phyloP scores from a whole-genome alignment of 1,140 invertebrate genomes.

The Acromyrmex charruanus region DNA sequence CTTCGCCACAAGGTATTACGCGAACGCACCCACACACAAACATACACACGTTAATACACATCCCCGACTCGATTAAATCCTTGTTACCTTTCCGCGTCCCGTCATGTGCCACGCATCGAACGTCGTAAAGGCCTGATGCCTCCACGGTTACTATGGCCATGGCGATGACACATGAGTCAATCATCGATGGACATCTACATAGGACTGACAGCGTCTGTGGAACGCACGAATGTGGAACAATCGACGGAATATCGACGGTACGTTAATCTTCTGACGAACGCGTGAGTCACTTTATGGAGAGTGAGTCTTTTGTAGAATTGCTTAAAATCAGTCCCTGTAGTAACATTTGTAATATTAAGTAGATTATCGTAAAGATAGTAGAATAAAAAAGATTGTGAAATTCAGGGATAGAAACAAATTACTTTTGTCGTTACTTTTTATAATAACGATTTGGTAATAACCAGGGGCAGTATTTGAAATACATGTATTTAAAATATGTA shows the following conservation, averaged over 20 bases:
- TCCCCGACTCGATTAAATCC: slow-evolving; percentile 22
- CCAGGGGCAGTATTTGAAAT: no score
- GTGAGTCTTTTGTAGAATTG: background rate
- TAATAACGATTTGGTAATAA: no score
- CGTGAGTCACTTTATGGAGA: background rate
- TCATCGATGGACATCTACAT: slow-evolving; percentile 27
- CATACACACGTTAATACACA: background rate
- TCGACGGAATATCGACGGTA: background rate
- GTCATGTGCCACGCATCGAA: slow-evolving; percentile 35
- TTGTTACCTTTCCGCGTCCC: slow-evolving; percentile 24
- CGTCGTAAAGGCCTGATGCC: slow-evolving; percentile 10
- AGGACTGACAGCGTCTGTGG: background rate
- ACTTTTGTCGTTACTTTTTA: no score
- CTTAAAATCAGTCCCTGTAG: background rate
- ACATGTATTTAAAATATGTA: no score
- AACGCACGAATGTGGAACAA: slow-evolving; percentile 1
- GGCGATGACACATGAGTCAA: slow-evolving; percentile 36
- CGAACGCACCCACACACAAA: background rate
- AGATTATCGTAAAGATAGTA: no score
- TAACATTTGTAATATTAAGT: no score
- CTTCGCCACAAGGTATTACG: slow-evolving; percentile 27
- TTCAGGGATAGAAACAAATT: no score
- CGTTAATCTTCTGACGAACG: background rate
- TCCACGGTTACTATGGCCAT: background rate
- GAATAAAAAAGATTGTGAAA: no score